A percentile compares a stretch with the other conserved stretches of the same genome.
These are phyloP conservation scores for Pteruthius melanotis DNA, from an alignment of 2,113 vertebrate species.

Conservation along the genomic window DNA sequence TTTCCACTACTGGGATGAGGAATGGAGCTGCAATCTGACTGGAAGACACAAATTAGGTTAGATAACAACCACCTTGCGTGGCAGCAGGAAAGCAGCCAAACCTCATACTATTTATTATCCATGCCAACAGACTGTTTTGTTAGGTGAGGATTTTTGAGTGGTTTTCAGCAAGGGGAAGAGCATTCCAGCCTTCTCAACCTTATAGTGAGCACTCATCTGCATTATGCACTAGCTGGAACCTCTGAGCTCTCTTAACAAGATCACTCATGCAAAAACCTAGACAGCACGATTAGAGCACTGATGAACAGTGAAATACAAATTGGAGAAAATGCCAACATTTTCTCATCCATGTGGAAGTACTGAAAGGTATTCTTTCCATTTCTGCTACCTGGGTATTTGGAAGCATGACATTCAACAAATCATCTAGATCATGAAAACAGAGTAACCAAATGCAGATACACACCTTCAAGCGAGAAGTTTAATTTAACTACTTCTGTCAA, in stretches of 20 bases:
- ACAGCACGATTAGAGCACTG: neutral
- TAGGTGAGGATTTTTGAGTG: neutral
- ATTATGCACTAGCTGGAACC: neutral
- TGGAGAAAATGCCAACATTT: neutral
- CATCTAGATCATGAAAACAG: neutral
- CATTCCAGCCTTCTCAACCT: neutral
- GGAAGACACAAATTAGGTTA: constrained; percentile 20
- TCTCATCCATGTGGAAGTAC: neutral
- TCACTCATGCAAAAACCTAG: neutral
- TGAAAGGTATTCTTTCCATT: neutral
- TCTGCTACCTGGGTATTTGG: neutral
- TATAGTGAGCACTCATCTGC: neutral
- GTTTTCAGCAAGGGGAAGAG: neutral
- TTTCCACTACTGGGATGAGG: neutral
- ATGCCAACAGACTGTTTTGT: neutral
- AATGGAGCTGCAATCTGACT: neutral
- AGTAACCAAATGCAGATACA: neutral
- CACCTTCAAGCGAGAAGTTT: neutral
- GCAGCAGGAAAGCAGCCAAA: constrained; percentile 13
- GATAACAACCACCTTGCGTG: neutral
- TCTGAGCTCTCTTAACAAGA: neutral
- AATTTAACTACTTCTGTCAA: neutral
- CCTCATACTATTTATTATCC: neutral
- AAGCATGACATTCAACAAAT: neutral
- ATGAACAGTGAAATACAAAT: neutral